Percentiles rank a stretch among this genome's conserved stretches.
phyloP scores from a whole-genome alignment of 2,113 vertebrate species.

The Mobula birostris region DNA sequence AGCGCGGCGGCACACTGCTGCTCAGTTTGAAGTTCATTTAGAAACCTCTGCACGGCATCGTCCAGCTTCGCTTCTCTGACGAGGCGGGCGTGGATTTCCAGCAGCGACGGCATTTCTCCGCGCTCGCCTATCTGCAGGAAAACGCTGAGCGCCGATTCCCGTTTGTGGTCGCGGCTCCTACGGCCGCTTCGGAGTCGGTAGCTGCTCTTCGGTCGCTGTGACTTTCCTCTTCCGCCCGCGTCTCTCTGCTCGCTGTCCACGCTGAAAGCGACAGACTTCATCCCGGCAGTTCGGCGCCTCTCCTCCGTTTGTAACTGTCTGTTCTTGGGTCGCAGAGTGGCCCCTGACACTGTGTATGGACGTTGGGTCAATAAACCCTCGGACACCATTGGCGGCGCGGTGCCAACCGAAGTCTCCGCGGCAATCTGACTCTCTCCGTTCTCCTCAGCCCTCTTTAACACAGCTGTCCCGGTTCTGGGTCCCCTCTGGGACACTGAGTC shows the following conservation, averaged over 20 bases:
- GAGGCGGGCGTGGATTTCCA: neutral
- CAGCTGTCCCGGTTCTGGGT: neutral
- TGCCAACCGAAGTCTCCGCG: neutral
- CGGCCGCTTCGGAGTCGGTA: neutral
- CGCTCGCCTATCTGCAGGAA: neutral
- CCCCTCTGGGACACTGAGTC: neutral
- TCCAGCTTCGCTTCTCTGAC: neutral
- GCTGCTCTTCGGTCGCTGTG: neutral
- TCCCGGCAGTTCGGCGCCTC: neutral
- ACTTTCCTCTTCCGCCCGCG: neutral
- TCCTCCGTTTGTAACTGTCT: neutral
- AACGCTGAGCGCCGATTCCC: neutral
- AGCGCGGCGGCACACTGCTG: neutral
- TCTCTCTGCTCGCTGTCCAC: neutral
- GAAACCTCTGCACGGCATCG: constrained; percentile 35
- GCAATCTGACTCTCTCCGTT: neutral
- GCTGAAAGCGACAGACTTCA: neutral
- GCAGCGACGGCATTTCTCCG: neutral
- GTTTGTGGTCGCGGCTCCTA: neutral
- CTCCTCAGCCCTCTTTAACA: neutral
- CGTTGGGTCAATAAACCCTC: neutral
- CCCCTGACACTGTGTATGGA: neutral
- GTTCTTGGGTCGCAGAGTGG: neutral
- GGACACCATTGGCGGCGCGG: no score
- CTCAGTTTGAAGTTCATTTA: constrained; percentile 36